phyloP scores from a whole-genome alignment of 2,888 invertebrate genomes.

The Lochmaea capreae region DNA sequence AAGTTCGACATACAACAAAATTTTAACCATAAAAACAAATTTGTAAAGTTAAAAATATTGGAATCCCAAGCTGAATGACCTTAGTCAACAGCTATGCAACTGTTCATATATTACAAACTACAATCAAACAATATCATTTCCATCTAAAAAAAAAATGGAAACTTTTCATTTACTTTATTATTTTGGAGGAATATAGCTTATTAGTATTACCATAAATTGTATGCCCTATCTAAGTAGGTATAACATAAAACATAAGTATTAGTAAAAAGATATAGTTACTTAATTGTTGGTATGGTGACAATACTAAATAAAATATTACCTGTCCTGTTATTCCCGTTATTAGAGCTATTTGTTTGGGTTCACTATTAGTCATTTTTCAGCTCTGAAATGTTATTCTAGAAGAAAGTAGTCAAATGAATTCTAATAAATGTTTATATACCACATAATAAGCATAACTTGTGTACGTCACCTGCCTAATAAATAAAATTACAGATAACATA shows the following conservation, averaged over 20 bases:
- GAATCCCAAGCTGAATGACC: neutral
- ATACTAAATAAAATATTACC: constrained; percentile 68
- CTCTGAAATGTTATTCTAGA: neutral
- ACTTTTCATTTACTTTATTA: no score
- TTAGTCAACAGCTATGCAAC: neutral
- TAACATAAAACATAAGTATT: no score
- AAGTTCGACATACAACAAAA: no score
- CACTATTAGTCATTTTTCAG: constrained; percentile 35
- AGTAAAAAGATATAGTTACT: neutral
- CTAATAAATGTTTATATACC: neutral
- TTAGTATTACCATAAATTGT: no score
- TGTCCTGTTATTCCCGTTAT: constrained; percentile 98
- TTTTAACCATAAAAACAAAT: no score
- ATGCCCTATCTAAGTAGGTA: no score
- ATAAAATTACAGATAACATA: no score
- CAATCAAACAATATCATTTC: no score
- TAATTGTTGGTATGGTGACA: neutral
- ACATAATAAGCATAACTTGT: neutral
- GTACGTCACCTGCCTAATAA: no score
- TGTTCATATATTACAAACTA: neutral
- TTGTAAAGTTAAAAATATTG: no score
- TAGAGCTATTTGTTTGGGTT: constrained; percentile 78
- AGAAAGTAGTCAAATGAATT: neutral
- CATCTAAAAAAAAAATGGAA: no score
- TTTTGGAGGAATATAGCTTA: no score